phyloP scores from a whole-genome alignment of 2,113 vertebrate species.

The Argyrosomus japonicus region DNA sequence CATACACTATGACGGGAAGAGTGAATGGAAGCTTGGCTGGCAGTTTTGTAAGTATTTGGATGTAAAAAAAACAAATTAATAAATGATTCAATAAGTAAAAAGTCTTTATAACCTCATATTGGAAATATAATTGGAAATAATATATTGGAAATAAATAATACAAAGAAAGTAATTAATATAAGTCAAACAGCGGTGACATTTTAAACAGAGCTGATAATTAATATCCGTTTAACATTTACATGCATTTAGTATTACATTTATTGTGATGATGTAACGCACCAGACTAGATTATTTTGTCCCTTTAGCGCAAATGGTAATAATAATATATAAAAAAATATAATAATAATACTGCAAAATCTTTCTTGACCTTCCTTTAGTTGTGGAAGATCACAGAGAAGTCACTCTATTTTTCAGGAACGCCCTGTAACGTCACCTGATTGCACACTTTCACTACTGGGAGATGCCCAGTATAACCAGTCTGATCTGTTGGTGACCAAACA shows the following conservation, averaged over 20 bases:
- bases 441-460: not conserved
- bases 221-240: too few relatives aligned
- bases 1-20: not conserved
- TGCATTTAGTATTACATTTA: not conserved
- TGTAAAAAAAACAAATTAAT: not conserved
- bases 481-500: not conserved
- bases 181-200: not conserved
- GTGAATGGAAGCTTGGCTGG: not conserved
- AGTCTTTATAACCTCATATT: not conserved
- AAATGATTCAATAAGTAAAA: not conserved
- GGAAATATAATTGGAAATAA: too few relatives aligned
- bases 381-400: not conserved
- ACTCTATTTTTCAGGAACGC: not conserved
- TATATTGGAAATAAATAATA: not conserved
- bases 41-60: not conserved
- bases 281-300: not conserved
- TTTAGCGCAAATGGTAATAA: too few relatives aligned
- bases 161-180: too few relatives aligned
- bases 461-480: not conserved
- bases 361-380: not conserved
- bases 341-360: not conserved
- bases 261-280: not conserved
- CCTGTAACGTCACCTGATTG: not conserved
- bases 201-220: not conserved
- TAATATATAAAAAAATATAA: not conserved